A percentile compares a stretch with the other conserved stretches of the same genome.
Conservation (phyloP, 2,113 vertebrate genomes). For the Eubucco bourcierii region DNA sequence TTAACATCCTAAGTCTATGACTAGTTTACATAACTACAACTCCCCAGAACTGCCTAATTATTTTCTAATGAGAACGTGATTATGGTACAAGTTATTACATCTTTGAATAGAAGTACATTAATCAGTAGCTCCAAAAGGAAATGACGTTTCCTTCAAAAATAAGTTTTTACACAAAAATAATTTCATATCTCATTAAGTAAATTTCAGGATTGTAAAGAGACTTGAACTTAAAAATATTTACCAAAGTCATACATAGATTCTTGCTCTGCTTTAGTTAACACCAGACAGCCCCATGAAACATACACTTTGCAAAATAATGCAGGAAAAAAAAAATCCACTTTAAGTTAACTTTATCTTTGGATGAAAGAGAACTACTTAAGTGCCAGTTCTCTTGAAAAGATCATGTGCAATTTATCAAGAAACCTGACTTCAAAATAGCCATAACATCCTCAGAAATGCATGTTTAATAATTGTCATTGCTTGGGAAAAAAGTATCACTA, state of each 20-base stretch:
- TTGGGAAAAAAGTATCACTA: background rate
- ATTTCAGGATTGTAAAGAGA: background rate
- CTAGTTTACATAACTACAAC: background rate
- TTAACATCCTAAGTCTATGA: background rate
- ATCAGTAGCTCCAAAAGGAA: constrained; percentile 44
- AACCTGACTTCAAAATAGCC: background rate
- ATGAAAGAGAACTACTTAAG: background rate
- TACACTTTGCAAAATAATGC: background rate
- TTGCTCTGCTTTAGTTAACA: background rate
- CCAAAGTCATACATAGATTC: background rate
- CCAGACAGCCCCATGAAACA: background rate
- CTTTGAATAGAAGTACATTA: constrained; percentile 39
- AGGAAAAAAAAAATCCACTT: background rate
- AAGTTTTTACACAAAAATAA: constrained; percentile 19
- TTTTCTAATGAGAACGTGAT: constrained; percentile 35
- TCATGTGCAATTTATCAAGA: background rate
- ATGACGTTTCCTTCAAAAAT: constrained; percentile 41
- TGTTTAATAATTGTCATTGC: background rate
- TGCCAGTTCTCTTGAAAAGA: background rate
- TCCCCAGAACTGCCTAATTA: constrained; percentile 10
- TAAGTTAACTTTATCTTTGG: background rate
- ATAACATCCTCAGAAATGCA: background rate
- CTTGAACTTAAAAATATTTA: constrained; percentile 14
- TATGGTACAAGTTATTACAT: background rate
- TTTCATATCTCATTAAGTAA: constrained; percentile 2